Percentiles rank a stretch among this genome's conserved stretches.
Conservation (phyloP, 2,888 invertebrate species). For the Tachina fera region DNA sequence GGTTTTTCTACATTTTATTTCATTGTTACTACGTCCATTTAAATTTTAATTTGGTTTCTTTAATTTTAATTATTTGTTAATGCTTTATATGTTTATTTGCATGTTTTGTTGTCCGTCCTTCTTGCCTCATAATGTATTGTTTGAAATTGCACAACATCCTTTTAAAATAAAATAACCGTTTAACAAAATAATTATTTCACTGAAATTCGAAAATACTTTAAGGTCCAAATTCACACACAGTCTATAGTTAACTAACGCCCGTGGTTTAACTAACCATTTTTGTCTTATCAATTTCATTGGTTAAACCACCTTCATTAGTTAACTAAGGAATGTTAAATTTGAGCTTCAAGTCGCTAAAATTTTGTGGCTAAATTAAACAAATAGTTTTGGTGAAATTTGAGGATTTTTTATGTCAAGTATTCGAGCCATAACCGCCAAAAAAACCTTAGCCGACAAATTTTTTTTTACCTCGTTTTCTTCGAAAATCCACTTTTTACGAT, state of each 20-base stretch:
- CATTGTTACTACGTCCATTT: slow-evolving; percentile 57
- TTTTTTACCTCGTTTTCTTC: too few relatives aligned
- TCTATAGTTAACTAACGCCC: neutral
- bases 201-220: neutral
- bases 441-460: neutral
- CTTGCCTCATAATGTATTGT: slow-evolving; percentile 26
- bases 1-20: slow-evolving; percentile 43
- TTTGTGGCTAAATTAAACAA: neutral
- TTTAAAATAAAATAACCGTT: slow-evolving; percentile 9
- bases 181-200: slow-evolving; percentile 6
- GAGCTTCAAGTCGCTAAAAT: neutral
- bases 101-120: slow-evolving; percentile 37
- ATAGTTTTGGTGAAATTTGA: neutral
- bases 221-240: too few relatives aligned
- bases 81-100: slow-evolving; percentile 63
- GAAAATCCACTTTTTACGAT: too few relatives aligned
- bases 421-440: neutral
- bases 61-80: slow-evolving; percentile 62
- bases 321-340: too few relatives aligned
- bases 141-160: slow-evolving; percentile 13
- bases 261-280: too few relatives aligned
- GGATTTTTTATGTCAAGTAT: neutral
- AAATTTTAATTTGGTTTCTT: slow-evolving; percentile 47
- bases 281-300: too few relatives aligned
- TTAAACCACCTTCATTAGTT: too few relatives aligned